phyloP scores from a whole-genome alignment of 2,113 vertebrate genomes.

The Prunella fulvescens region DNA sequence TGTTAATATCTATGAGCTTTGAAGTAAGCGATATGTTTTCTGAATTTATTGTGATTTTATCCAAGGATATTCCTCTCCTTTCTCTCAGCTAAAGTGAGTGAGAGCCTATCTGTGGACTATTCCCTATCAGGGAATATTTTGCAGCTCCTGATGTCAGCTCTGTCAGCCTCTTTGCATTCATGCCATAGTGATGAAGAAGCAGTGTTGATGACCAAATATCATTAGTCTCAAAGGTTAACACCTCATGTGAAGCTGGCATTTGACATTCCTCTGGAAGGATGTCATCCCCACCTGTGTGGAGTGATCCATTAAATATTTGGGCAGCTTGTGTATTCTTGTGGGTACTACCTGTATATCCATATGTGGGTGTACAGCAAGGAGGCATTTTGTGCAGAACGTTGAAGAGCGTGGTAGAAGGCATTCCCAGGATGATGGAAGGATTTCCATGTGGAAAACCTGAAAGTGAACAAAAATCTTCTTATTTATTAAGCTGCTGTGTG shows the following conservation, averaged over 20 bases:
- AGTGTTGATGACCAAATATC: background rate
- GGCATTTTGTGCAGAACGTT: background rate
- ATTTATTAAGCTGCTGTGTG: background rate
- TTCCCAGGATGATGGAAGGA: background rate
- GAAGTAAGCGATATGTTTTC: background rate
- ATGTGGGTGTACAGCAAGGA: background rate
- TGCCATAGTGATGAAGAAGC: background rate
- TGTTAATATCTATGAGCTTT: background rate
- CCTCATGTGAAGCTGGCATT: background rate
- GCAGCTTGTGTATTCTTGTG: background rate
- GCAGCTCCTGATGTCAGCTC: background rate
- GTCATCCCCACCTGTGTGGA: background rate
- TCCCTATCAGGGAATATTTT: background rate
- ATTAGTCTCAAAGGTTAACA: background rate
- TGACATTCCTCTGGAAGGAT: background rate
- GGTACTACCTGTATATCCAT: background rate
- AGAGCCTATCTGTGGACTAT: background rate
- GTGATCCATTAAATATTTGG: background rate
- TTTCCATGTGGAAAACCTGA: background rate
- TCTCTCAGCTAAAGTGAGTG: background rate
- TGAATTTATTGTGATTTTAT: background rate
- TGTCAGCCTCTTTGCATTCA: background rate
- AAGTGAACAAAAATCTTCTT: background rate
- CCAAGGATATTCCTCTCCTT: background rate
- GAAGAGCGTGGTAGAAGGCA: fast-evolving